Conservation (phyloP, 2,888 invertebrate genomes). For the Philereme vetulata region DNA sequence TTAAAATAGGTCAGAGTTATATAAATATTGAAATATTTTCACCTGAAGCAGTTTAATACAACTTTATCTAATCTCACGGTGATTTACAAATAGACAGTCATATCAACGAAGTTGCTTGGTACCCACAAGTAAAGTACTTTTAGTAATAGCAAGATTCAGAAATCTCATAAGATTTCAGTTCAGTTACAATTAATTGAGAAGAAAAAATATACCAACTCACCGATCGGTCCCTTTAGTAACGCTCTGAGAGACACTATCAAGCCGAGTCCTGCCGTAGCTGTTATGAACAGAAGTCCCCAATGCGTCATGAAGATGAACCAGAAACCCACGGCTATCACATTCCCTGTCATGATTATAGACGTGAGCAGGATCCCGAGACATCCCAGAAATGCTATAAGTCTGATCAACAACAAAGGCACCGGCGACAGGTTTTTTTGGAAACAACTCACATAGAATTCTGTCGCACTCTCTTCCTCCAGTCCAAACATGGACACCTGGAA, state of each 20-base stretch:
- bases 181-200: too few species aligned
- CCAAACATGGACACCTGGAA: constrained; percentile 51
- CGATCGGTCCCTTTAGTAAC: constrained; percentile 53
- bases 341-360: constrained; percentile 50
- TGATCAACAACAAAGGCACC: constrained; percentile 56
- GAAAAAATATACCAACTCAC: constrained; percentile 53
- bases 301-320: constrained; percentile 74
- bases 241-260: constrained; percentile 55
- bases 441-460: constrained; percentile 63
- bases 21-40: too few species aligned
- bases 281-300: constrained; percentile 67
- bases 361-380: constrained; percentile 57
- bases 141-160: too few species aligned
- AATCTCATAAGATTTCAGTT: neutral
- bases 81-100: too few species aligned
- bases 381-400: constrained; percentile 57
- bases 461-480: constrained; percentile 55
- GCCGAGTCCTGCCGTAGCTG: constrained; percentile 56
- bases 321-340: constrained; percentile 34
- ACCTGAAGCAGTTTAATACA: too few species aligned
- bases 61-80: too few species aligned
- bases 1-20: too few species aligned
- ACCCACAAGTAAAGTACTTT: too few species aligned
- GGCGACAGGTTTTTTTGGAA: constrained; percentile 60
- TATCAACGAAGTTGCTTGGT: too few species aligned